Conservation (phyloP, 2,113 vertebrate species). For the Perca schrenkii region DNA sequence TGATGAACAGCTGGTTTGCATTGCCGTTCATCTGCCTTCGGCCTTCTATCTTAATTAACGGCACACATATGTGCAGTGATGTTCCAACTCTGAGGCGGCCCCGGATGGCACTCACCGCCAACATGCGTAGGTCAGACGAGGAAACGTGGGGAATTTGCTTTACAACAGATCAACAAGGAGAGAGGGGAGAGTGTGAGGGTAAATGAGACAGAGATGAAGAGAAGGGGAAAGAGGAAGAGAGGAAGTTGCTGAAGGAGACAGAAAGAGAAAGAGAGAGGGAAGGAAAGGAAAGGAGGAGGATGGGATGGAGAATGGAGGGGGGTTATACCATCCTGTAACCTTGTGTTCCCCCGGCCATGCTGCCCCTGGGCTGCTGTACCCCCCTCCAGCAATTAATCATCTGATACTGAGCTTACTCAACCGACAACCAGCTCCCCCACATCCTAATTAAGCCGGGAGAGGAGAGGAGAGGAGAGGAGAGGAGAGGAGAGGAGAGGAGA, state of each 20-base stretch:
- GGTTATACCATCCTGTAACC: slow-evolving; percentile 76
- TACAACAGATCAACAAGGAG: slow-evolving; percentile 73
- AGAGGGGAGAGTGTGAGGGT: slow-evolving; percentile 52
- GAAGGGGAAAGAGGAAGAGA: slow-evolving; percentile 37
- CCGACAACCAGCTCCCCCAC: slow-evolving; percentile 79
- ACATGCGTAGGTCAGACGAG: slow-evolving; percentile 64
- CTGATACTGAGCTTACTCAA: slow-evolving; percentile 86
- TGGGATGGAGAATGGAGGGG: not conserved
- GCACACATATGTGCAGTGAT: slow-evolving; percentile 63
- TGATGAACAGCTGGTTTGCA: slow-evolving; percentile 77
- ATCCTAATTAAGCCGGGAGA: slow-evolving; percentile 83
- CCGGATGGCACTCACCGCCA: slow-evolving; percentile 17
- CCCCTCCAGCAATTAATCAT: slow-evolving; percentile 87
- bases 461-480: slow-evolving; percentile 22
- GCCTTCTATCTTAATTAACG: slow-evolving; percentile 80
- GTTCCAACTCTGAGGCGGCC: slow-evolving; percentile 50
- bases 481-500: slow-evolving; percentile 29
- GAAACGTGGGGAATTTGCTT: slow-evolving; percentile 59
- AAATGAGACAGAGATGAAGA: slow-evolving; percentile 78
- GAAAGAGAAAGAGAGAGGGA: slow-evolving; percentile 37
- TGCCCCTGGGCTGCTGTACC: slow-evolving; percentile 74
- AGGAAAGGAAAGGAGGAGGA: slow-evolving; percentile 1
- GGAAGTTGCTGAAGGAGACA: slow-evolving; percentile 55
- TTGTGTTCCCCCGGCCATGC: slow-evolving; percentile 78
- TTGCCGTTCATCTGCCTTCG: slow-evolving; percentile 60